These are phyloP conservation scores for Drosophila kanapiae DNA, from an alignment of 1,140 invertebrate species.

Conservation along the genomic window DNA sequence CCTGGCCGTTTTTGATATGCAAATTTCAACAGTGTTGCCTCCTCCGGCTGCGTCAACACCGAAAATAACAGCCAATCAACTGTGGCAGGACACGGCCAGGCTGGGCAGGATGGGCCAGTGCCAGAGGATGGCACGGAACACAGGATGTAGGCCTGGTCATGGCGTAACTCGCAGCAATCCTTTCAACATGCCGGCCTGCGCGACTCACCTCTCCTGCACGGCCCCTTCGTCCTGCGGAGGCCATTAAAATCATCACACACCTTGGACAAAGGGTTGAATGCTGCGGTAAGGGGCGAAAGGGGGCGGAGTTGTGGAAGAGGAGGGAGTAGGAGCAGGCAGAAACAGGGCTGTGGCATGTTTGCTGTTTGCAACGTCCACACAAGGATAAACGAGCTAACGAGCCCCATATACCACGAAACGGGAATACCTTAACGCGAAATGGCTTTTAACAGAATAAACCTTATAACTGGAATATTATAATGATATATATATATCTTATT, in stretches of 20 bases:
- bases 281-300: background rate
- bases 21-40: slow-evolving; percentile 75
- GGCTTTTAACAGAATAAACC: too few species aligned
- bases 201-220: slow-evolving; percentile 10
- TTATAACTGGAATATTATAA: too few species aligned
- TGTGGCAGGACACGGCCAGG: slow-evolving; percentile 67
- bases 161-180: slow-evolving; percentile 74
- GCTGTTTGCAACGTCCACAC: slow-evolving; percentile 72
- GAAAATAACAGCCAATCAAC: slow-evolving; percentile 85
- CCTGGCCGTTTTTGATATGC: slow-evolving; percentile 80
- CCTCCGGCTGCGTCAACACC: slow-evolving; percentile 72
- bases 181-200: slow-evolving; percentile 73
- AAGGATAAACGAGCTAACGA: slow-evolving; percentile 44
- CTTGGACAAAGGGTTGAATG: slow-evolving; percentile 46
- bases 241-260: slow-evolving; percentile 64
- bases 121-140: background rate
- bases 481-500: background rate
- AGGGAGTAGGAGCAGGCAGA: slow-evolving; percentile 13
- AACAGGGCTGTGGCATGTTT: slow-evolving; percentile 70
- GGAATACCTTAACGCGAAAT: background rate
- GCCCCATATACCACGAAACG: slow-evolving; percentile 2
- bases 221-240: slow-evolving; percentile 23
- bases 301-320: background rate
- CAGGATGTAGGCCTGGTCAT: slow-evolving; percentile 51
- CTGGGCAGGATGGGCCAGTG: background rate